These are phyloP conservation scores for Enteromius fasciolatus DNA, from an alignment of 2,797 vertebrate genomes.

Conservation along the genomic window DNA sequence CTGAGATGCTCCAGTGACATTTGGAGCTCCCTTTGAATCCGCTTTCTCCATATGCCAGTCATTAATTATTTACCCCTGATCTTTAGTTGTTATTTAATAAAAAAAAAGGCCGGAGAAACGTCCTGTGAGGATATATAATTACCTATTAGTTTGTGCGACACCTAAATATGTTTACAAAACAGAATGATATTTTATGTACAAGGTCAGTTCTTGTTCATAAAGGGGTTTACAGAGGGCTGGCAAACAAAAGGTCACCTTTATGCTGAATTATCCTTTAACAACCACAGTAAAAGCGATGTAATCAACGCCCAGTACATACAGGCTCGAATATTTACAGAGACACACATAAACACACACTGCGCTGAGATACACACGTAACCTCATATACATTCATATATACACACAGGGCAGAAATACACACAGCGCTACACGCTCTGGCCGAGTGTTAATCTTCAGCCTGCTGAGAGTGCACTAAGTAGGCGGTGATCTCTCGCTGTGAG, in stretches of 20 bases:
- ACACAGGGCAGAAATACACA: constrained; percentile 23
- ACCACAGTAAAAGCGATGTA: constrained; percentile 29
- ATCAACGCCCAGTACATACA: constrained; percentile 23
- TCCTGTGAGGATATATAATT: constrained; percentile 50
- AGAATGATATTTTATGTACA: constrained; percentile 12
- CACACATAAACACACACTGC: neutral
- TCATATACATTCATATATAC: constrained; percentile 5
- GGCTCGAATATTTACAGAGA: constrained; percentile 16
- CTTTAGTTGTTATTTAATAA: constrained; percentile 70
- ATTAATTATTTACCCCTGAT: constrained; percentile 82
- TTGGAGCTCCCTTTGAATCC: constrained; percentile 53
- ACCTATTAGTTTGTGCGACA: constrained; percentile 19
- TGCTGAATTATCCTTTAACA: constrained; percentile 23
- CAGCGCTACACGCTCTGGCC: constrained; percentile 59
- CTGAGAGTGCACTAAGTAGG: constrained; percentile 77
- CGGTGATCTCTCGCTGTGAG: constrained; percentile 65
- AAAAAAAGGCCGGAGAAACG: constrained; percentile 48
- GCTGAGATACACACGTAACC: constrained; percentile 7
- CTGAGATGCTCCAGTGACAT: constrained; percentile 31
- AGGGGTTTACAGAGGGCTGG: neutral
- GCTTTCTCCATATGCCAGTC: constrained; percentile 64
- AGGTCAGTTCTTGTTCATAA: constrained; percentile 16
- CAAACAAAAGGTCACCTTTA: constrained; percentile 24
- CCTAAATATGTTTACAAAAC: constrained; percentile 28
- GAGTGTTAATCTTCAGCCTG: constrained; percentile 77